Conservation (phyloP, 2,888 invertebrate genomes). For the Sisyra nigra region DNA sequence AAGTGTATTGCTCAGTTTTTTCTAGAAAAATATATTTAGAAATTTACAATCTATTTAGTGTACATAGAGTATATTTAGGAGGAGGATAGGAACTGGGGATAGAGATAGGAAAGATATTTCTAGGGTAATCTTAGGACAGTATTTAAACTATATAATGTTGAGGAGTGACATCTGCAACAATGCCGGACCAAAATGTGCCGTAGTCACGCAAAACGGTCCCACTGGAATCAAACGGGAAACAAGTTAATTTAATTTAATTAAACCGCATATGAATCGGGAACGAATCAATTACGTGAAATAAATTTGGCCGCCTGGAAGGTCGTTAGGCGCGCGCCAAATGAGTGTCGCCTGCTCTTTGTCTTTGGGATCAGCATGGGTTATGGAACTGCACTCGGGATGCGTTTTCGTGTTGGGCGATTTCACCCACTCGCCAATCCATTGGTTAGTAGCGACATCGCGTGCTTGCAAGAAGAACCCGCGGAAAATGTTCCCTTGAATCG, state of each 20-base stretch:
- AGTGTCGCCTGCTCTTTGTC: slow-evolving; percentile 57
- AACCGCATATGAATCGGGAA: slow-evolving; percentile 6
- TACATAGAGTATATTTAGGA: too few relatives aligned
- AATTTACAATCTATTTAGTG: too few relatives aligned
- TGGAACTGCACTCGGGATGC: slow-evolving; percentile 62
- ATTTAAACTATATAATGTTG: slow-evolving; percentile 1
- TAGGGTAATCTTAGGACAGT: too few relatives aligned
- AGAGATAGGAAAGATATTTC: too few relatives aligned
- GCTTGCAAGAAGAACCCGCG: slow-evolving; percentile 77
- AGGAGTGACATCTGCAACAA: slow-evolving; percentile 33
- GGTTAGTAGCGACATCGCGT: slow-evolving; percentile 49
- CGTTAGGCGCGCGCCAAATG: slow-evolving; percentile 56
- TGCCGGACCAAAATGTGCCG: slow-evolving; percentile 56
- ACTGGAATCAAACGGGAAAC: slow-evolving; percentile 31
- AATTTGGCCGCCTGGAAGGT: slow-evolving; percentile 44
- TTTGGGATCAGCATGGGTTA: slow-evolving; percentile 62
- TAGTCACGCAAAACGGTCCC: slow-evolving; percentile 63
- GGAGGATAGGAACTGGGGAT: too few relatives aligned
- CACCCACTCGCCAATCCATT: slow-evolving; percentile 63
- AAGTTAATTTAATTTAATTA: neutral
- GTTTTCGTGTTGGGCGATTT: slow-evolving; percentile 56
- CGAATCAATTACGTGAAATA: slow-evolving; percentile 60
- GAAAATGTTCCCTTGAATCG: slow-evolving; percentile 43
- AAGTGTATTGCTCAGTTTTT: too few relatives aligned
- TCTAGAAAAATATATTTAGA: too few relatives aligned